Percentiles rank a stretch among this genome's conserved stretches.
Evolutionary conservation across 2,113 vertebrate genomes (phyloP).

Genomic region (Porphyrio hochstetteri): DNA sequence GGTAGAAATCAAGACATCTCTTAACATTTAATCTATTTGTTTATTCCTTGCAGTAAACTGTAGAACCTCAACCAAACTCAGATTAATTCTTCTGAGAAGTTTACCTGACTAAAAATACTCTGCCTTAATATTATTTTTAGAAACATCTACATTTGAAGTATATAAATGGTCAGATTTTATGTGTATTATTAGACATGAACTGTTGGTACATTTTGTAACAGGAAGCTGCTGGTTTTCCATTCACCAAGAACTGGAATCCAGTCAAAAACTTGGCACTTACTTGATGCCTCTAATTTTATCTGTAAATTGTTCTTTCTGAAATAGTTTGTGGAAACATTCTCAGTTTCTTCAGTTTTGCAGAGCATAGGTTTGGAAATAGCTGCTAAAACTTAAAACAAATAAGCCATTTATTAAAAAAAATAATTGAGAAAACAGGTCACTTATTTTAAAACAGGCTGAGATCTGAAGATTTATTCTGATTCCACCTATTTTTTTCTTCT

Average conservation of each 20-base stretch:
- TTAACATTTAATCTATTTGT: not conserved
- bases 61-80: slow-evolving; percentile 8
- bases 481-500: not conserved
- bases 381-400: slow-evolving; percentile 44
- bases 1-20: not conserved
- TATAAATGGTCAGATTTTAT: slow-evolving; percentile 59
- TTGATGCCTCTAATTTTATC: slow-evolving; percentile 65
- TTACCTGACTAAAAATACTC: slow-evolving; percentile 76
- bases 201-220: slow-evolving; percentile 82
- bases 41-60: not conserved
- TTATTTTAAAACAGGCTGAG: slow-evolving; percentile 11
- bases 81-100: slow-evolving; percentile 50
- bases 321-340: slow-evolving; percentile 62
- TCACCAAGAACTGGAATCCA: slow-evolving; percentile 76
- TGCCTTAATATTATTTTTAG: slow-evolving; percentile 67
- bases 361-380: slow-evolving; percentile 36
- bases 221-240: slow-evolving; percentile 81
- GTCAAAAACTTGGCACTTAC: slow-evolving; percentile 75
- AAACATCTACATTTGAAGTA: slow-evolving; percentile 58
- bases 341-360: slow-evolving; percentile 37
- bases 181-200: slow-evolving; percentile 73
- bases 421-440: not conserved
- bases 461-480: not conserved
- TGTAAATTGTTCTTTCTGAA: slow-evolving; percentile 69
- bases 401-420: slow-evolving; percentile 25